Evolutionary conservation across 1,140 invertebrate genomes (phyloP), one percentile per base, ranked within the genome.

Genomic region (Riptortus pedestris): DNA sequence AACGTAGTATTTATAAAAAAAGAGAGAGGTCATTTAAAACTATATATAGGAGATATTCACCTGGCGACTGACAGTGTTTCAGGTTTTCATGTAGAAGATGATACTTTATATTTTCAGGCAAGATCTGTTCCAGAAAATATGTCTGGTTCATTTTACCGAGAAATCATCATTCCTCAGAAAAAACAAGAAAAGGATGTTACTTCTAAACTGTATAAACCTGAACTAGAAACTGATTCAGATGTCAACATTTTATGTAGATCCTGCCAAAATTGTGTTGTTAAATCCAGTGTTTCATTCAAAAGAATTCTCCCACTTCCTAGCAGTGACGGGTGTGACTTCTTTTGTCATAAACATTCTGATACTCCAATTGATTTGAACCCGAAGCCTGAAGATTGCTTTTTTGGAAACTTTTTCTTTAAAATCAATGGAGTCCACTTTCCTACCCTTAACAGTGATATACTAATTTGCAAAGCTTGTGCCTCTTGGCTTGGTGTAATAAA

Each of bases 271-370:
- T 20, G 5, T 4, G 5, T 62, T 16, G 38, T n/a, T 2, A 22
- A 48, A 29, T 18, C n/a, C n/a, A n/a, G 16, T 24, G 12, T 51
- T 20, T 51, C 14, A 14, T 62, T 62, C 22, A 33, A 51, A 4
- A 48, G 61, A 62, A 18, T 62, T 51, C 31, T 62, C n/a, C 61
- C 61, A 2, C 47, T 62, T 24, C 61, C 61, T 18, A 38, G 29
- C 12, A 47, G 48, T 9, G 61, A 62, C 20, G 47, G 22, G 22
- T 18, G 45, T 31, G 61, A 62, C 29, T 52, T 51, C 12, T 62
- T 62, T 51, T 62, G 61, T 29, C 61, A 62, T 51, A 45, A 61
- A 45, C 20, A 61, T 26, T 14, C 2, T 18, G 14, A 3, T 5
- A 48, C 20, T 27, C 9, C 2, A 16, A 28, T 31, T 24, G 20